phyloP scores from a whole-genome alignment of 2,797 vertebrate species.

The Characodon lateralis region DNA sequence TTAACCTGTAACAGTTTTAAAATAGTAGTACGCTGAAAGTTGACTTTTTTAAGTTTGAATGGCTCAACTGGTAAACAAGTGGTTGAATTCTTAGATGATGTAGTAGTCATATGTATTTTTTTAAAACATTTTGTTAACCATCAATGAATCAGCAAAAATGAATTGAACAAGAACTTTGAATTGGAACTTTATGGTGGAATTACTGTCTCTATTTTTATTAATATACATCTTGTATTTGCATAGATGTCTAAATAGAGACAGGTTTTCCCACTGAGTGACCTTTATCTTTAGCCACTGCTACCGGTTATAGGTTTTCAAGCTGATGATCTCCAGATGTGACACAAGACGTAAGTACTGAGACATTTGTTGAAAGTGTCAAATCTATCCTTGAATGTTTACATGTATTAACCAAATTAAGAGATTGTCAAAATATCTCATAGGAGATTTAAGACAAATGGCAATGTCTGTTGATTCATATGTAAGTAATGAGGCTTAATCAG shows the following conservation, averaged over 20 bases:
- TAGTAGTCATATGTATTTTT: not conserved
- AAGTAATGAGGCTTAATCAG: constrained; percentile 21
- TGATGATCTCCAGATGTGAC: constrained; percentile 11
- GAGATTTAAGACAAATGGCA: not conserved
- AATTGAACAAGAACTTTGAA: not conserved
- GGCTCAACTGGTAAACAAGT: not conserved
- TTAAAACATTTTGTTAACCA: not conserved
- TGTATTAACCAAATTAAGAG: not conserved
- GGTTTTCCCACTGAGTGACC: not conserved
- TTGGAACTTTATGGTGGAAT: not conserved
- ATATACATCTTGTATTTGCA: not conserved
- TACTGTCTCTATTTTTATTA: not conserved
- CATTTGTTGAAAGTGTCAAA: constrained; percentile 15
- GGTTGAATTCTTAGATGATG: not conserved
- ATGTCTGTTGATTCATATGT: not conserved
- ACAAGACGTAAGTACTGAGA: constrained; percentile 33
- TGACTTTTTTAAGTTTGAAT: not conserved
- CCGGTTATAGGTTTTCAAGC: constrained; percentile 34
- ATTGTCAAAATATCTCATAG: not conserved
- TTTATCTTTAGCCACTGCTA: not conserved
- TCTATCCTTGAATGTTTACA: not conserved
- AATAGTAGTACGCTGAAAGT: not conserved
- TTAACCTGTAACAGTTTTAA: not conserved
- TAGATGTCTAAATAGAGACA: not conserved
- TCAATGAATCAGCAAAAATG: not conserved